Conservation (phyloP, 2,888 invertebrate genomes). For the Idaea straminata region DNA sequence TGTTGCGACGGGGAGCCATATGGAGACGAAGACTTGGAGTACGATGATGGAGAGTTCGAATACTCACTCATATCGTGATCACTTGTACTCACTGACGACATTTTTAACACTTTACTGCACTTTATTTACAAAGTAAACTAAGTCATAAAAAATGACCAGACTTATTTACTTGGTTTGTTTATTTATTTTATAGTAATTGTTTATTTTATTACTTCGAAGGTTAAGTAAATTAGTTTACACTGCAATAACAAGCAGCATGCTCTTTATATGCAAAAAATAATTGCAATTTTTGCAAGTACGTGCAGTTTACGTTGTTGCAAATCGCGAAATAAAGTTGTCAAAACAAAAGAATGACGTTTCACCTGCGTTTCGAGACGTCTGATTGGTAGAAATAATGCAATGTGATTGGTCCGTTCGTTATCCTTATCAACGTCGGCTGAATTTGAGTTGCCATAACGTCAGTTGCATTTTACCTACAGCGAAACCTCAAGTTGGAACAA, state of each 20-base stretch:
- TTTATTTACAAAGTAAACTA: neutral
- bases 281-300: neutral
- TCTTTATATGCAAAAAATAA: neutral
- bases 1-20: slow-evolving; percentile 64
- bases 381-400: neutral
- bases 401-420: neutral
- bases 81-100: slow-evolving; percentile 41
- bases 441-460: neutral
- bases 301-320: neutral
- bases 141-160: neutral
- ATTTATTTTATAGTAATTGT: neutral
- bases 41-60: slow-evolving; percentile 54
- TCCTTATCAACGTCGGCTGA: neutral
- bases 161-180: neutral
- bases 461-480: neutral
- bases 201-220: neutral
- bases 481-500: neutral
- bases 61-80: slow-evolving; percentile 61
- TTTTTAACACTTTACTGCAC: slow-evolving; percentile 14
- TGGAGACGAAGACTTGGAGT: slow-evolving; percentile 45
- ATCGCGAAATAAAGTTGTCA: neutral
- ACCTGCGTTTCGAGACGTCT: neutral
- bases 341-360: neutral
- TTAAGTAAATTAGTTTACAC: neutral
- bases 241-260: neutral